Conservation (phyloP, 2,113 vertebrate species). For the Gallinago jamesoni region DNA sequence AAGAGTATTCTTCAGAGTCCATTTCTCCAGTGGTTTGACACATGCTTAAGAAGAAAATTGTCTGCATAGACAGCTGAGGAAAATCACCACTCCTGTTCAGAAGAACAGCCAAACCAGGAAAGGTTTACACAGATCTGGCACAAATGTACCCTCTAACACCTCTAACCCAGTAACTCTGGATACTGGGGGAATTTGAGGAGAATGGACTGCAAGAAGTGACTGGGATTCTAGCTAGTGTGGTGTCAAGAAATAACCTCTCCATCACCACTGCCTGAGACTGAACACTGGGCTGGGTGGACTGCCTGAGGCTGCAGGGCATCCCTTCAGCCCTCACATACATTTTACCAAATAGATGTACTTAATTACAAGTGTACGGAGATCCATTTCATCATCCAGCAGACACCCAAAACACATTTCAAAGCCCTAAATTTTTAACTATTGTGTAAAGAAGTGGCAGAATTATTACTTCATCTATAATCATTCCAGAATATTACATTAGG, state of each 20-base stretch:
- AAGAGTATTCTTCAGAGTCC: not conserved
- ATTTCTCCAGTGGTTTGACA: not conserved
- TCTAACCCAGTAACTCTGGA: not conserved
- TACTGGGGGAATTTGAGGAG: not conserved
- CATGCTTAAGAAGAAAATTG: not conserved
- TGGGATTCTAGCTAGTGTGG: not conserved
- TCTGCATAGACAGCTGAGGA: not conserved
- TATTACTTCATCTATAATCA: not conserved
- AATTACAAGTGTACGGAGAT: not conserved
- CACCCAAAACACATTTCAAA: not conserved
- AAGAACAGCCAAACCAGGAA: not conserved
- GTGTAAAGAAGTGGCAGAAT: not conserved
- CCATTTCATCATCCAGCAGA: not conserved
- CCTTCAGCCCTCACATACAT: not conserved
- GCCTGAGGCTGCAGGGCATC: not conserved
- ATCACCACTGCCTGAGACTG: not conserved
- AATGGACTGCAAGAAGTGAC: not conserved
- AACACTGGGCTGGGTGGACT: not conserved
- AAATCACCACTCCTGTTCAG: not conserved
- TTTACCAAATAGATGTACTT: not conserved
- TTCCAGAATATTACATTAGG: not conserved
- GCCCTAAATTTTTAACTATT: not conserved
- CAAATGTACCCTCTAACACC: not conserved
- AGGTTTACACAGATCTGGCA: not conserved
- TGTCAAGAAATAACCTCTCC: not conserved